These are phyloP conservation scores for Belgica antarctica DNA, from an alignment of 2,888 invertebrate species.

Conservation along the genomic window DNA sequence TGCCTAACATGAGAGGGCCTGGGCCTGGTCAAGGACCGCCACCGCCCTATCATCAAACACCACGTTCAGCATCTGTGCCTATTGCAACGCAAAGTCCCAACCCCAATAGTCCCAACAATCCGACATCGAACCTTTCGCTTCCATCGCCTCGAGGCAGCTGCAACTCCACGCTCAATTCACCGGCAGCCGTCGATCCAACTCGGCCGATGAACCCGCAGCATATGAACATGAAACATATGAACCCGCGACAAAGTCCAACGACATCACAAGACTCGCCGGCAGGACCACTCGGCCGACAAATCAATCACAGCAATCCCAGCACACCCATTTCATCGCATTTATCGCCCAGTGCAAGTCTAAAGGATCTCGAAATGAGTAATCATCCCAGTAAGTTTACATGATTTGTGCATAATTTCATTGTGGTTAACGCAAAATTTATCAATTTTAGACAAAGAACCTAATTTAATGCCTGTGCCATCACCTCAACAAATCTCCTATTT, in stretches of 20 bases:
- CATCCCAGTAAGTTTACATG: slow-evolving; percentile 34
- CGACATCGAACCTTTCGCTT: slow-evolving; percentile 67
- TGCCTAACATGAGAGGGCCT: slow-evolving; percentile 43
- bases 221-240: slow-evolving; percentile 54
- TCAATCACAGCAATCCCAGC: slow-evolving; percentile 69
- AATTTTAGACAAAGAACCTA: slow-evolving; percentile 73
- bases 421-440: slow-evolving; percentile 45
- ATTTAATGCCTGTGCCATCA: slow-evolving; percentile 92
- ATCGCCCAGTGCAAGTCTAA: slow-evolving; percentile 58
- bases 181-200: slow-evolving; percentile 61
- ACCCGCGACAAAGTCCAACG: slow-evolving; percentile 62
- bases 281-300: slow-evolving; percentile 49
- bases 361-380: slow-evolving; percentile 50
- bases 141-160: slow-evolving; percentile 63
- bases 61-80: slow-evolving; percentile 70
- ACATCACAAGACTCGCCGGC: slow-evolving; percentile 62
- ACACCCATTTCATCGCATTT: slow-evolving; percentile 67
- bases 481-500: slow-evolving; percentile 95
- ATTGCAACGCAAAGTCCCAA: slow-evolving; percentile 72
- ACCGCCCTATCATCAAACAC: slow-evolving; percentile 73
- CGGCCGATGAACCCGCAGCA: slow-evolving; percentile 45
- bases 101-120: slow-evolving; percentile 70
- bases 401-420: not conserved
- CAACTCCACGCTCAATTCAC: slow-evolving; percentile 66
- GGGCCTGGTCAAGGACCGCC: slow-evolving; percentile 69